A percentile compares a stretch with the other conserved stretches of the same genome.
Evolutionary conservation across 2,113 vertebrate genomes (phyloP).

Genomic region (Willisornis vidua): DNA sequence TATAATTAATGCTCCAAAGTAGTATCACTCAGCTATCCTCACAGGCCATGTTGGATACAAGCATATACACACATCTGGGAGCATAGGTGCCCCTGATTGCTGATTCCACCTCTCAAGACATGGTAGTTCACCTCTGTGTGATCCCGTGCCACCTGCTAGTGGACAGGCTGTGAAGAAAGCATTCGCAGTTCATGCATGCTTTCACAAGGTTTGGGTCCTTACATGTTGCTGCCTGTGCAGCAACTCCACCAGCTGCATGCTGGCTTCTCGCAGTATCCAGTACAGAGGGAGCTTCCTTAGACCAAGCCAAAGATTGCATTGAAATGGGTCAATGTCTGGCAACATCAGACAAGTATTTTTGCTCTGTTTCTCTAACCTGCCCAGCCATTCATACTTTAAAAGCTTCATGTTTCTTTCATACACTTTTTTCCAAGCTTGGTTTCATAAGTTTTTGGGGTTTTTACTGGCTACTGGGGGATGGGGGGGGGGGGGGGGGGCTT

Average conservation of each 20-base stretch:
- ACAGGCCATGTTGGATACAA: fast-evolving
- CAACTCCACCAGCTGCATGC: background rate
- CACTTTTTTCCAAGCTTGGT: background rate
- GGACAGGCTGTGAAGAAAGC: background rate
- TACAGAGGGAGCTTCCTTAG: background rate
- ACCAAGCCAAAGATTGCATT: background rate
- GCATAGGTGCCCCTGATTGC: background rate
- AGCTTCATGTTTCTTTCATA: background rate
- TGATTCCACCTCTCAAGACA: fast-evolving
- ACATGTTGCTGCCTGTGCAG: background rate
- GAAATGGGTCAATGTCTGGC: no score
- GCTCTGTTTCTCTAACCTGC: background rate
- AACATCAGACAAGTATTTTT: background rate
- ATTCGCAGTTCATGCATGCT: fast-evolving
- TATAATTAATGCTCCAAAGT: background rate
- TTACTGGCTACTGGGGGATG: background rate
- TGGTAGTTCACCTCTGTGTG: fast-evolving
- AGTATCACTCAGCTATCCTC: background rate
- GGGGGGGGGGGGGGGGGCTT: background rate
- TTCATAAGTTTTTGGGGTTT: background rate
- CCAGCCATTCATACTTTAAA: background rate
- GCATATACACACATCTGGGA: no score
- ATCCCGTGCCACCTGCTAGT: background rate
- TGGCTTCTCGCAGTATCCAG: background rate
- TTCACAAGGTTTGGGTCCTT: background rate